Evolutionary conservation across 2,888 invertebrate genomes (phyloP), one percentile per base, ranked within the genome.

Genomic region (Drosophila mercatorum): DNA sequence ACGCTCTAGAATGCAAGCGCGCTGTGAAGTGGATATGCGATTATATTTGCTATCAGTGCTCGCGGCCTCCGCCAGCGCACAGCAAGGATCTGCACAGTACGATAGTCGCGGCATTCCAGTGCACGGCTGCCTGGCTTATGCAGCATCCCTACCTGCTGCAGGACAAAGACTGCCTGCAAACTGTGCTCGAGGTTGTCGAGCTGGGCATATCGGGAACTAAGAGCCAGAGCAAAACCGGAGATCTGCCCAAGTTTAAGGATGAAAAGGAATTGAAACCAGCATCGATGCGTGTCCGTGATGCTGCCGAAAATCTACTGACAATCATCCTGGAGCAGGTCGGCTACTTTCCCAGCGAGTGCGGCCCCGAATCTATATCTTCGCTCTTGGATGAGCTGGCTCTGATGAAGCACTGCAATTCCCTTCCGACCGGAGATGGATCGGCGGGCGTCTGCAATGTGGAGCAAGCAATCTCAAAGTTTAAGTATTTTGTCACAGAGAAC

Each of bases 21-120:
- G 97, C 97, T 14, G 98, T 99, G 28, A 98, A 98, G 90, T 99
- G 98, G 97, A 95, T 99, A 67, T 99, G 99, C 93, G 98, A 99
- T 94, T 99, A 99, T 93, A 98, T 99, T 88, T 96, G 97, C 62
- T 96, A 97, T 92, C 98, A 98, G 92, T 98, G 98, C 94, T 97
- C 97, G 88, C 95, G 98, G 77, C 99, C 98, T 62, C 99, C 97
- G 62, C 98, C 96, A 67, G 97, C 96, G 49, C 98, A 98, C 94
- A 98, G 97, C 56, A 97, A 98, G 92, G 98, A 98, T 94, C 94
- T 98, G 78, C 98, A 99, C 94, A 98, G 98, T 28, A 97, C 98
- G 55, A 97, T 98, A 73, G 97, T 99, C 87, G 97, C 97, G 81
- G 96, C 99, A 66, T 97, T 98, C 94, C 94, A 97, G 91, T 96